Percentiles rank a stretch among this genome's conserved stretches.
These are phyloP conservation scores for Aix galericulata DNA, from an alignment of 2,113 vertebrate species.

Conservation along the genomic window DNA sequence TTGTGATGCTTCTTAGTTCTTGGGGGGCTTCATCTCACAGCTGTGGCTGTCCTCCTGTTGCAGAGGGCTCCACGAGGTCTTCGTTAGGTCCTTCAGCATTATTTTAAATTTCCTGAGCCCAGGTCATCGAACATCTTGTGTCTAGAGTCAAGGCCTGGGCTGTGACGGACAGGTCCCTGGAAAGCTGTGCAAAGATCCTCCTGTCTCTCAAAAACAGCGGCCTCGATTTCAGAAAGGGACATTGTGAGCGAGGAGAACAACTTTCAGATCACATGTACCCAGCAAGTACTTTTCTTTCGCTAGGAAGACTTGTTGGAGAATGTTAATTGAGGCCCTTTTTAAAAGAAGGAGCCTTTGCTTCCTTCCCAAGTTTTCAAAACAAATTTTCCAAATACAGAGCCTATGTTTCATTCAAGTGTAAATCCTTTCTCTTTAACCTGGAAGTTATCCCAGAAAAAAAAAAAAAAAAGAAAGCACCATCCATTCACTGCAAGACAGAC, in stretches of 20 bases:
- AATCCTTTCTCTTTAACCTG: constrained; percentile 69
- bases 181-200: not conserved
- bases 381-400: constrained; percentile 56
- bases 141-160: not conserved
- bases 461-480: not conserved
- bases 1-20: rapidly evolving
- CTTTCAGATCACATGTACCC: constrained; percentile 20
- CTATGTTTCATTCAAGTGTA: constrained; percentile 66
- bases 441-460: constrained; percentile 63
- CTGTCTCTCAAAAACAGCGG: not conserved
- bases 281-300: constrained; percentile 22
- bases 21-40: rapidly evolving
- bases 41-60: not conserved
- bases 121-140: not conserved
- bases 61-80: not conserved
- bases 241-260: constrained; percentile 11
- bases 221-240: constrained; percentile 29
- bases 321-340: constrained; percentile 57
- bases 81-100: not conserved
- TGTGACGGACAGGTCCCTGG: not conserved
- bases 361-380: constrained; percentile 68
- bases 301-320: constrained; percentile 55
- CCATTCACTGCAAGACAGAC: constrained; percentile 51
- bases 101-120: not conserved
- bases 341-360: constrained; percentile 61